phyloP scores from a whole-genome alignment of 2,113 vertebrate species.

The Pseudorasbora parva region DNA sequence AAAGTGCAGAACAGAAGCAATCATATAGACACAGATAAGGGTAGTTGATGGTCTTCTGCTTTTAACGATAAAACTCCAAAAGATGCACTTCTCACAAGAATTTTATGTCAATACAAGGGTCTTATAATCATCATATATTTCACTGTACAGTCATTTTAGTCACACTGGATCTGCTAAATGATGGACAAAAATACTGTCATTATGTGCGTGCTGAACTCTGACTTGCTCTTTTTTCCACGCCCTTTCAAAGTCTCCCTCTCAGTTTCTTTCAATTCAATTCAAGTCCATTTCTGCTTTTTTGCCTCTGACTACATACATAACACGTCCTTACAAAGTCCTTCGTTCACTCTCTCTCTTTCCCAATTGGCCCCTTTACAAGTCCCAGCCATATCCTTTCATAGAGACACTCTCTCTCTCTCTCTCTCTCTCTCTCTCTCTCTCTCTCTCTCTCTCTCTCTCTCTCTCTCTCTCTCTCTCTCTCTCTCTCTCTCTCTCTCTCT shows the following conservation, averaged over 20 bases:
- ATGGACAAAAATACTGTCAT: conserved; percentile 13
- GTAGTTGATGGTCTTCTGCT: not conserved
- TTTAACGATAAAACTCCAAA: no score
- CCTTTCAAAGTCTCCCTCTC: conserved; percentile 36
- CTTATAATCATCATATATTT: not conserved
- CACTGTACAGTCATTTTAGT: not conserved
- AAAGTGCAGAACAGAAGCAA: not conserved
- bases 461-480: conserved; percentile 16
- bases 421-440: conserved; percentile 17
- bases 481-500: conserved; percentile 1
- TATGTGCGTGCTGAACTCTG: not conserved
- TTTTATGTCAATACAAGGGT: not conserved
- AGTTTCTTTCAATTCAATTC: conserved; percentile 33
- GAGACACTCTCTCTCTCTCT: not conserved
- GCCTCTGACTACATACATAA: conserved; percentile 13
- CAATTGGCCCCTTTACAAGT: not conserved
- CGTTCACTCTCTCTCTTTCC: conserved; percentile 10
- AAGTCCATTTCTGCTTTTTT: conserved; percentile 16
- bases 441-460: not conserved
- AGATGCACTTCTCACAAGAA: not conserved
- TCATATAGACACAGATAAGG: not conserved
- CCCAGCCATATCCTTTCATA: conserved; percentile 3
- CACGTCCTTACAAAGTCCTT: conserved; percentile 26
- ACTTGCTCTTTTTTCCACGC: conserved; percentile 17
- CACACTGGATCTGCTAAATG: not conserved